Evolutionary conservation across 1,140 invertebrate species (phyloP).

Genomic region (Trichoplusia ni): DNA sequence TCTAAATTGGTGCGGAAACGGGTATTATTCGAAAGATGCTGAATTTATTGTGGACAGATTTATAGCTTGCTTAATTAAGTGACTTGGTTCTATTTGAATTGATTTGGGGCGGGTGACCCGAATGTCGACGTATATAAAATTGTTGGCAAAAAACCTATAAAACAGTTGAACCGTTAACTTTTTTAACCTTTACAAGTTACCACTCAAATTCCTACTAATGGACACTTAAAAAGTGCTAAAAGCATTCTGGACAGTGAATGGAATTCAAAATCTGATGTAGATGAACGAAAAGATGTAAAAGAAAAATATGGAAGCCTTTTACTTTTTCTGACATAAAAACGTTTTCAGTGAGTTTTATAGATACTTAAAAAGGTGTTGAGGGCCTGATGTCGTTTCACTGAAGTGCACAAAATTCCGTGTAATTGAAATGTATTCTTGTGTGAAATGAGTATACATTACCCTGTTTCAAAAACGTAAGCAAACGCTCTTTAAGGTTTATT

Average conservation of each 20-base stretch:
- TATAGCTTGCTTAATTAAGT: neutral
- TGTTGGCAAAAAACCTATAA: neutral
- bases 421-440: no score
- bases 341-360: no score
- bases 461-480: no score
- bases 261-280: neutral
- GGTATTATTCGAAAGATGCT: neutral
- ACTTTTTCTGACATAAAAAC: neutral
- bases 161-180: slow-evolving; percentile 7
- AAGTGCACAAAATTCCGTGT: no score
- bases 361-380: no score
- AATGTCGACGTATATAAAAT: slow-evolving; percentile 5
- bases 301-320: slow-evolving; percentile 1
- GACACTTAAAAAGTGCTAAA: slow-evolving; percentile 2
- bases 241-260: slow-evolving; percentile 6
- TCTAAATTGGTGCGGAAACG: neutral
- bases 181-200: slow-evolving; percentile 15
- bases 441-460: no score
- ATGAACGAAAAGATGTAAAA: neutral
- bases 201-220: neutral
- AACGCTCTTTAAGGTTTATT: no score
- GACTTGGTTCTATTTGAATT: neutral
- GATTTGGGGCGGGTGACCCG: no score
- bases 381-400: no score
- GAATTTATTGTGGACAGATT: neutral